A percentile compares a stretch with the other conserved stretches of the same genome.
These are phyloP conservation scores for Deroptyus accipitrinus DNA, from an alignment of 2,113 vertebrate genomes.

Conservation along the genomic window DNA sequence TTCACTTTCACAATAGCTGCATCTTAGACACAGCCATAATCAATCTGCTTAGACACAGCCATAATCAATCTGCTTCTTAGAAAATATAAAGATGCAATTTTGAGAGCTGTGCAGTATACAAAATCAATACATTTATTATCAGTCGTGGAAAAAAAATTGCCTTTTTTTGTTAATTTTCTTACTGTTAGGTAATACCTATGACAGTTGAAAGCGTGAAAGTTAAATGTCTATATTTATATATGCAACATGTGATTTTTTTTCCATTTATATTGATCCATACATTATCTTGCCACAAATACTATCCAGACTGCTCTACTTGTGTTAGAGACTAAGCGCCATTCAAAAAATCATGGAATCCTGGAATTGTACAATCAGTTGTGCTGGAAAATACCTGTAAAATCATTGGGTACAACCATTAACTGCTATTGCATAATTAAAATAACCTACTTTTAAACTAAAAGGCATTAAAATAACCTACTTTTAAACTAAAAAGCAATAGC, in stretches of 20 bases:
- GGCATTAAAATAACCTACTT: too few species aligned
- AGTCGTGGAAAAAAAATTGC: not conserved
- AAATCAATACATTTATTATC: not conserved
- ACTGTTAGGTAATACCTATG: not conserved
- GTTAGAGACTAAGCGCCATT: not conserved
- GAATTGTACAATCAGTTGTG: not conserved
- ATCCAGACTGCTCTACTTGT: not conserved
- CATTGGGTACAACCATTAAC: not conserved
- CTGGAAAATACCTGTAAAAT: not conserved
- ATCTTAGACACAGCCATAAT: not conserved
- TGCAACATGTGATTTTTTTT: rapidly evolving
- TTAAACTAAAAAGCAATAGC: not conserved
- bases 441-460: not conserved
- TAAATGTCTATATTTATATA: not conserved
- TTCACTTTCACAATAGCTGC: not conserved
- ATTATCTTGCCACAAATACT: not conserved
- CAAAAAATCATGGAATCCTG: not conserved
- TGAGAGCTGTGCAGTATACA: not conserved
- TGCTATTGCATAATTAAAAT: not conserved
- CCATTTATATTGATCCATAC: not conserved
- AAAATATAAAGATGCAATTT: not conserved
- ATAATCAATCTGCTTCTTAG: not conserved
- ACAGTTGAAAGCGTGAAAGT: not conserved
- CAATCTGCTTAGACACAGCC: not conserved
- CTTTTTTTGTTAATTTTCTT: not conserved